These are phyloP conservation scores for Cyanistes caeruleus DNA, from an alignment of 2,113 vertebrate species.

Conservation along the genomic window DNA sequence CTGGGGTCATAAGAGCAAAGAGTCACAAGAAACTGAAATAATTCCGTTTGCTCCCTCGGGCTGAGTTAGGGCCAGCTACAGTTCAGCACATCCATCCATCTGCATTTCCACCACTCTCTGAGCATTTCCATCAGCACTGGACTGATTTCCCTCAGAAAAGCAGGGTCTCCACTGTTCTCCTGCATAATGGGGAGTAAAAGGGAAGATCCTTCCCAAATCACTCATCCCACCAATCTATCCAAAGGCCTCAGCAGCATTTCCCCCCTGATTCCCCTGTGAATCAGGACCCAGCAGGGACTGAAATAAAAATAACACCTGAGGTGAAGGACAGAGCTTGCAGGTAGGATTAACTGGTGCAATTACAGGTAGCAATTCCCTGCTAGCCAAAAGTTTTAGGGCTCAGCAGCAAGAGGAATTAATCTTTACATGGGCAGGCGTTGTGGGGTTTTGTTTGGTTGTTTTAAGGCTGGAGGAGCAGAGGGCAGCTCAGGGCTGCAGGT, in stretches of 20 bases:
- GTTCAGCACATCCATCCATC: background rate
- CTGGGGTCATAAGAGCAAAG: background rate
- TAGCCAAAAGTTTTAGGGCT: background rate
- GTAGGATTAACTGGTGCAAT: background rate
- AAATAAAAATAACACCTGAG: background rate
- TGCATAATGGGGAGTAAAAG: background rate
- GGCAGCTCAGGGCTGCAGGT: background rate
- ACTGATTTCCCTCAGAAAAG: background rate
- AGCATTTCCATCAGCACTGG: background rate
- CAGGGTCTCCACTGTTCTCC: background rate
- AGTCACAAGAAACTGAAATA: background rate
- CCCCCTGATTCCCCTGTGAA: too few relatives aligned
- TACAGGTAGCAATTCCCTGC: constrained; percentile 13
- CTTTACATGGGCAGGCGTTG: background rate
- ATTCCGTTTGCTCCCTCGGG: background rate
- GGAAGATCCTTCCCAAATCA: background rate
- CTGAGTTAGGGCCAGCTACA: background rate
- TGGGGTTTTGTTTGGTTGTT: background rate
- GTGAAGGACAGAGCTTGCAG: background rate
- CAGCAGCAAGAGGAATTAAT: background rate
- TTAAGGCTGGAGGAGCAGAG: background rate
- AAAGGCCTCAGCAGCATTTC: background rate
- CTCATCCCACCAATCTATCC: background rate
- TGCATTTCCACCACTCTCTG: background rate
- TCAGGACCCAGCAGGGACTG: background rate